Evolutionary conservation across 2,888 invertebrate genomes (phyloP).

Genomic region (Dolomedes plantarius): DNA sequence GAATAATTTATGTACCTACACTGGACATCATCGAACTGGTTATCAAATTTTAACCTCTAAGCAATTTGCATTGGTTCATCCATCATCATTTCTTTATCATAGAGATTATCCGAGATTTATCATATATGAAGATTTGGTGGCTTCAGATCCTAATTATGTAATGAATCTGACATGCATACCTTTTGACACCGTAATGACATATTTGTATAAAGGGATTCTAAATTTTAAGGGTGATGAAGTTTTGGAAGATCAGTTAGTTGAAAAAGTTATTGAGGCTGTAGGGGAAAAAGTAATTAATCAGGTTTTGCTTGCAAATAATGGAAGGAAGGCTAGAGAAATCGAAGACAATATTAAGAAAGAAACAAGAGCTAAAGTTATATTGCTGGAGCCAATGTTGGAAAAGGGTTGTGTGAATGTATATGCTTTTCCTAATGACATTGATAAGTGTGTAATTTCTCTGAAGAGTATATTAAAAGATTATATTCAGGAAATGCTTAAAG

Average conservation of each 20-base stretch:
- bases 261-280: constrained; percentile 46
- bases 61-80: constrained; percentile 48
- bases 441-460: constrained; percentile 18
- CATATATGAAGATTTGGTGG: constrained; percentile 48
- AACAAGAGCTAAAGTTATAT: constrained; percentile 19
- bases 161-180: constrained; percentile 43
- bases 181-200: constrained; percentile 9
- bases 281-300: constrained; percentile 51
- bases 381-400: constrained; percentile 49
- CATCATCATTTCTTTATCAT: constrained; percentile 47
- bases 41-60: constrained; percentile 27
- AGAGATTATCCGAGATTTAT: constrained; percentile 47
- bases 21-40: constrained; percentile 58
- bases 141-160: constrained; percentile 19
- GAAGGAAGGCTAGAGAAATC: constrained; percentile 34
- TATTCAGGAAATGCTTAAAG: constrained; percentile 27
- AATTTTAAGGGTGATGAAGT: constrained; percentile 35
- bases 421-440: constrained; percentile 21
- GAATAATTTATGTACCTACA: constrained; percentile 47
- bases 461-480: constrained; percentile 32
- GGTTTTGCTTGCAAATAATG: constrained; percentile 40
- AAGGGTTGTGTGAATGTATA: constrained; percentile 47
- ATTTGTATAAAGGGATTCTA: constrained; percentile 1
- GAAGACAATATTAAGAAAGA: constrained; percentile 40
- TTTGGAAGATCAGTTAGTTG: constrained; percentile 39